Conservation (phyloP, 2,113 vertebrate genomes). For the Daphoenositta chrysoptera region DNA sequence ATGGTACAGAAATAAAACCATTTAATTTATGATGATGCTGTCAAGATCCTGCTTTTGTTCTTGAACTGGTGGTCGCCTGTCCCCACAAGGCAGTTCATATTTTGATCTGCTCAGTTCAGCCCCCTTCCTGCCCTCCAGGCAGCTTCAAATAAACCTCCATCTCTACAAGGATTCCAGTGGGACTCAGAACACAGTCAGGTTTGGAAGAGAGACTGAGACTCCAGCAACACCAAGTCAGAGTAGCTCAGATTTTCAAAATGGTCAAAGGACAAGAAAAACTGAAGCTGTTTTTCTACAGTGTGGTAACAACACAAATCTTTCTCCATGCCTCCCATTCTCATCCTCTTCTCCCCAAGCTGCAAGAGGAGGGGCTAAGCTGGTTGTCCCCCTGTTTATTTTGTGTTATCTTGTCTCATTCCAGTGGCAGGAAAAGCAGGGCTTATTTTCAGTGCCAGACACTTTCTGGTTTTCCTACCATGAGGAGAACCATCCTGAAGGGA, state of each 20-base stretch:
- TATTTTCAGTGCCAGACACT: background rate
- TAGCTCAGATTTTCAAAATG: background rate
- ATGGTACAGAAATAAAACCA: background rate
- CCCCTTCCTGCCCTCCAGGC: background rate
- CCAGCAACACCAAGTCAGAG: background rate
- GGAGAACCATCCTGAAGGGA: background rate
- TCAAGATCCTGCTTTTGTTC: background rate
- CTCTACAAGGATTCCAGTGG: background rate
- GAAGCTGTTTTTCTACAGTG: background rate
- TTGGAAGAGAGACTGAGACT: background rate
- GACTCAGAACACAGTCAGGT: background rate
- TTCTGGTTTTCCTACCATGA: background rate
- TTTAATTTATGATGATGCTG: background rate
- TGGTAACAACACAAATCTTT: background rate
- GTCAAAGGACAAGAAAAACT: background rate
- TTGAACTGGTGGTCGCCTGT: background rate
- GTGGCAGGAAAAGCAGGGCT: background rate
- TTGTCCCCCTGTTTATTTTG: background rate
- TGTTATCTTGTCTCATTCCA: background rate
- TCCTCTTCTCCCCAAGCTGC: background rate
- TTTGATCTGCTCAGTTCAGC: background rate
- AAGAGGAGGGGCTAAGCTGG: background rate
- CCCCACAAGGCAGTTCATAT: background rate
- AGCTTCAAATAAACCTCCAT: background rate
- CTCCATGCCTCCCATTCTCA: background rate